A percentile compares a stretch with the other conserved stretches of the same genome.
These are phyloP conservation scores for Pandemis cinnamomeana DNA, from an alignment of 2,888 invertebrate species.

Conservation along the genomic window DNA sequence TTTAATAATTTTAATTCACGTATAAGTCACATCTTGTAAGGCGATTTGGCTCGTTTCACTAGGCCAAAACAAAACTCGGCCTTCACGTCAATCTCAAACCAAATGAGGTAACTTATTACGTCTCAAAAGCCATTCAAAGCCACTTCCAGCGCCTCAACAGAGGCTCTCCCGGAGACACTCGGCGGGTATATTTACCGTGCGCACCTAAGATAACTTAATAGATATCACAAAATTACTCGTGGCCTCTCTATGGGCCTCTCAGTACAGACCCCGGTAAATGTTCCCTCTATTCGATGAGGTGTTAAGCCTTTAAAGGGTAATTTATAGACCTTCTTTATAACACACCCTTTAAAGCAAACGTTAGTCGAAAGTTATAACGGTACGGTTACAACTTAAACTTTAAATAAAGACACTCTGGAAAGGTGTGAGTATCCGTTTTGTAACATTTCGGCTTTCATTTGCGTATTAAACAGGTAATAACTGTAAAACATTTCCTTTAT, in stretches of 20 bases:
- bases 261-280: constrained; percentile 75
- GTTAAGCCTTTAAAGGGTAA: constrained; percentile 68
- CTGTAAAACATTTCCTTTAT: constrained; percentile 5
- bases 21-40: neutral
- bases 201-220: constrained; percentile 75
- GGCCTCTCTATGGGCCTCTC: constrained; percentile 50
- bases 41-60: neutral
- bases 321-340: constrained; percentile 63
- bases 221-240: constrained; percentile 57
- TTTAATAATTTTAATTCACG: neutral
- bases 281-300: constrained; percentile 78
- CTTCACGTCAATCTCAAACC: neutral
- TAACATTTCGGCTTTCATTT: constrained; percentile 50
- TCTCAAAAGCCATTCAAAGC: constrained; percentile 4
- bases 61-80: neutral
- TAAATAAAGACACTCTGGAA: constrained; percentile 9
- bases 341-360: constrained; percentile 10
- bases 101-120: neutral
- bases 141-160: constrained; percentile 52
- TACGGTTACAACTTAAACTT: constrained; percentile 1
- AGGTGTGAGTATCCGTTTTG: constrained; percentile 67
- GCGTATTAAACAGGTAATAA: constrained; percentile 44
- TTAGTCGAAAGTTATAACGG: constrained; percentile 11
- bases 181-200: constrained; percentile 59
- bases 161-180: constrained; percentile 53